Percentiles rank a stretch among this genome's conserved stretches.
phyloP scores from a whole-genome alignment of 1,140 invertebrate species.

The Zaprionus gabonicus region DNA sequence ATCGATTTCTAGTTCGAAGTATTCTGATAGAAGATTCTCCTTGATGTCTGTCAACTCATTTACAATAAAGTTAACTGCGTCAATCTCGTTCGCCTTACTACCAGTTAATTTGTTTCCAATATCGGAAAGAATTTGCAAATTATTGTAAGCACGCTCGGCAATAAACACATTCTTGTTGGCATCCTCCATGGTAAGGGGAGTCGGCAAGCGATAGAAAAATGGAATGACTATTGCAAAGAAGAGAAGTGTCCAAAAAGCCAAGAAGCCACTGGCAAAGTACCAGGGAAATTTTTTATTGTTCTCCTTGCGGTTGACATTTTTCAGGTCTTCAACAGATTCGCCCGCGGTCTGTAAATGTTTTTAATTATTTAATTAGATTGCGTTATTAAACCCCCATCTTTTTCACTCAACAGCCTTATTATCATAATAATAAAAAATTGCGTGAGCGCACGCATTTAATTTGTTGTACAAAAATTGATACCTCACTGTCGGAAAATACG shows the following conservation, averaged over 20 bases:
- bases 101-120: conserved; percentile 89
- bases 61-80: conserved; percentile 86
- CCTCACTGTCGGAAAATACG: conserved; percentile 11
- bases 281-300: conserved; percentile 36
- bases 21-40: conserved; percentile 44
- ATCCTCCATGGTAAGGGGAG: conserved; percentile 53
- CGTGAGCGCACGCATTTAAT: neutral
- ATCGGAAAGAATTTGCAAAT: conserved; percentile 88
- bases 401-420: neutral
- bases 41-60: conserved; percentile 67
- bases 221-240: conserved; percentile 75
- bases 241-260: conserved; percentile 64
- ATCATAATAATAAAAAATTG: neutral
- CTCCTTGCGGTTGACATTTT: conserved; percentile 13
- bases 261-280: conserved; percentile 66
- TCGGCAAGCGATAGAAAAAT: conserved; percentile 61
- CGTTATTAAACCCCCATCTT: conserved; percentile 24
- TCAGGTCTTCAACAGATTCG: conserved; percentile 20
- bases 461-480: neutral
- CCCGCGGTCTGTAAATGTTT: conserved; percentile 36
- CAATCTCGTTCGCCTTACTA: conserved; percentile 88
- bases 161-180: conserved; percentile 55
- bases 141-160: conserved; percentile 61
- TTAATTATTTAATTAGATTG: neutral
- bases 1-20: conserved; percentile 67